Conservation (phyloP, 2,797 vertebrate genomes). For the Microtus californicus region DNA sequence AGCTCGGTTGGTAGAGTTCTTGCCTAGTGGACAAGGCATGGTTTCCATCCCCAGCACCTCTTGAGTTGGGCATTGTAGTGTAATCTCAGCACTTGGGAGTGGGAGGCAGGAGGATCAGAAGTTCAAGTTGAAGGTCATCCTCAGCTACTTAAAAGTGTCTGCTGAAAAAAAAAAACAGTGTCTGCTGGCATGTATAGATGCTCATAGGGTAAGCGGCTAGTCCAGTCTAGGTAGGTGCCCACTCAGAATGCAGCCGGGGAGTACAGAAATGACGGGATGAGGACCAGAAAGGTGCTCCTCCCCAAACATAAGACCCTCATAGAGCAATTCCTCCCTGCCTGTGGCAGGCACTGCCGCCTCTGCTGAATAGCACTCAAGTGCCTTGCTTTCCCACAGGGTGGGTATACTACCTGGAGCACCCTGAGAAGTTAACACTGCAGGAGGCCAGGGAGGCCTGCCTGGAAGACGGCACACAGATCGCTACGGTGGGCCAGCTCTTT, state of each 20-base stretch:
- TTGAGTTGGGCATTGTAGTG: not conserved
- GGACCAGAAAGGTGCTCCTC: not conserved
- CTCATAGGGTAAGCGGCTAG: not conserved
- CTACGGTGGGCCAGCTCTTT: conserved; percentile 93
- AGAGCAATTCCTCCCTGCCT: not conserved
- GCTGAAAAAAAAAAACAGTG: too few species aligned
- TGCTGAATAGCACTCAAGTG: accelerated
- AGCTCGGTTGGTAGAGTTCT: not conserved
- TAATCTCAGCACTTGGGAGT: not conserved
- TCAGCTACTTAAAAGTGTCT: not conserved
- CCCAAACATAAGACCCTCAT: not conserved
- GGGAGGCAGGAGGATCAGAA: not conserved
- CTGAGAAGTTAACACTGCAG: conserved; percentile 88
- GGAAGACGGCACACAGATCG: conserved; percentile 87
- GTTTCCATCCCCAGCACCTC: not conserved
- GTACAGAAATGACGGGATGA: not conserved
- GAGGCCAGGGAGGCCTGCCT: conserved; percentile 90
- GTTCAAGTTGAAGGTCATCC: not conserved
- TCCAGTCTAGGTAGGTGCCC: not conserved
- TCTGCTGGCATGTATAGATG: not conserved
- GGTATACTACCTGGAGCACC: conserved; percentile 92
- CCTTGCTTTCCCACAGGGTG: conserved; percentile 85
- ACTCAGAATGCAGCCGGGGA: not conserved
- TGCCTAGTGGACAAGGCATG: not conserved
- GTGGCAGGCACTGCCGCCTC: not conserved